These are phyloP conservation scores for Eurystomus gularis DNA, from an alignment of 2,113 vertebrate species.

Conservation along the genomic window DNA sequence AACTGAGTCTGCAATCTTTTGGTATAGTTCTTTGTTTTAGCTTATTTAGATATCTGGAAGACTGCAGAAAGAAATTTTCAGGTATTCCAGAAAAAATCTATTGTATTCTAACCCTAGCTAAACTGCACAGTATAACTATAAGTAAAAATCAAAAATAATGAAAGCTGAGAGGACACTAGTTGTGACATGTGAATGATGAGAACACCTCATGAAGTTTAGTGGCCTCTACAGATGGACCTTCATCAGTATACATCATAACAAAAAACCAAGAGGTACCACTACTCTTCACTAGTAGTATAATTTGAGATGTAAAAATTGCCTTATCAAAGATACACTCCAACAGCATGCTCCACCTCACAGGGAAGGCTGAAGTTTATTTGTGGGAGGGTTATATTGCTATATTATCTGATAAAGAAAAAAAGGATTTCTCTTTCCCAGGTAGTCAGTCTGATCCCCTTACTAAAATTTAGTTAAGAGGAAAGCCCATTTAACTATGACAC, in stretches of 20 bases:
- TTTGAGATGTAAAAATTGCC: neutral
- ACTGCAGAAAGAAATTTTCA: neutral
- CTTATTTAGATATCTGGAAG: neutral
- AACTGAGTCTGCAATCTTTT: constrained; percentile 13
- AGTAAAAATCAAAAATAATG: neutral
- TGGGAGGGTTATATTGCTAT: neutral
- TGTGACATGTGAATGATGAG: rapidly evolving
- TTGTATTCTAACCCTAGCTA: neutral
- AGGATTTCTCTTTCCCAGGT: neutral
- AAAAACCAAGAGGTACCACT: neutral
- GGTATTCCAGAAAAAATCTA: neutral
- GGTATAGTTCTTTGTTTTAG: constrained; percentile 21
- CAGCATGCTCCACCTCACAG: neutral
- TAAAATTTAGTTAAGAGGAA: neutral
- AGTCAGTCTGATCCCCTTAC: neutral
- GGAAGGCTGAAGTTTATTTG: neutral
- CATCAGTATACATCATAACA: neutral
- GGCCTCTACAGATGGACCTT: neutral
- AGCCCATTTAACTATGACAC: neutral
- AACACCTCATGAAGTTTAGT: neutral
- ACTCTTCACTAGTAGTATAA: neutral
- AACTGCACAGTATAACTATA: neutral
- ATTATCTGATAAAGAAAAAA: neutral
- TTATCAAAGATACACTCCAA: neutral
- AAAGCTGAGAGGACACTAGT: neutral